Conservation (phyloP, 2,113 vertebrate genomes). For the Tupaia chinensis region DNA sequence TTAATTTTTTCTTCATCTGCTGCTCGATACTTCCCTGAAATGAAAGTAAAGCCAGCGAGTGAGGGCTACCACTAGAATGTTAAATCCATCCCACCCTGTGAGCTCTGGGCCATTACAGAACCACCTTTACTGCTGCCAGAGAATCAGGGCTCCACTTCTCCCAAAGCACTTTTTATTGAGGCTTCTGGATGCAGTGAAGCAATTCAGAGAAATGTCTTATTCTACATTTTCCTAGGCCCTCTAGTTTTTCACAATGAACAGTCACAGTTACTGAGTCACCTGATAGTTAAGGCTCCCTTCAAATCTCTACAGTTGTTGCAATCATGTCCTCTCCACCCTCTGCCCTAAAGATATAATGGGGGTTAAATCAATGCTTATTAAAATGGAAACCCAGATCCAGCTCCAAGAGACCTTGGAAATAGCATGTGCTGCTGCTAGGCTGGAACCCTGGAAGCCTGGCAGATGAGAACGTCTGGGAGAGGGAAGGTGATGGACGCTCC, state of each 20-base stretch:
- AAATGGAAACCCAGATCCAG: not conserved
- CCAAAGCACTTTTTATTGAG: not conserved
- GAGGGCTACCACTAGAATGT: not conserved
- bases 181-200: not conserved
- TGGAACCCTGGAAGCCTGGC: not conserved
- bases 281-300: not conserved
- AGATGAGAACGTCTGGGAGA: not conserved
- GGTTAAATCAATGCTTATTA: slow-evolving; percentile 43
- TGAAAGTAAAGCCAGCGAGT: slow-evolving; percentile 63
- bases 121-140: not conserved
- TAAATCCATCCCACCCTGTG: not conserved
- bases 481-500: not conserved
- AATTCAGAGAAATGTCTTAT: not conserved
- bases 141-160: not conserved
- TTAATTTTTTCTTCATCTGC: slow-evolving; percentile 93
- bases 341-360: not conserved
- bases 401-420: not conserved
- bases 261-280: not conserved
- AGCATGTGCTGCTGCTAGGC: not conserved
- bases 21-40: slow-evolving; percentile 93
- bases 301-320: not conserved
- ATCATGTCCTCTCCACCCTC: not conserved
- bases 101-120: not conserved
- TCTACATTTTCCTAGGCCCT: not conserved
- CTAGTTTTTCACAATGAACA: not conserved